These are phyloP conservation scores for Lordiphosa stackelbergi DNA, from an alignment of 1,140 invertebrate genomes.

Conservation along the genomic window DNA sequence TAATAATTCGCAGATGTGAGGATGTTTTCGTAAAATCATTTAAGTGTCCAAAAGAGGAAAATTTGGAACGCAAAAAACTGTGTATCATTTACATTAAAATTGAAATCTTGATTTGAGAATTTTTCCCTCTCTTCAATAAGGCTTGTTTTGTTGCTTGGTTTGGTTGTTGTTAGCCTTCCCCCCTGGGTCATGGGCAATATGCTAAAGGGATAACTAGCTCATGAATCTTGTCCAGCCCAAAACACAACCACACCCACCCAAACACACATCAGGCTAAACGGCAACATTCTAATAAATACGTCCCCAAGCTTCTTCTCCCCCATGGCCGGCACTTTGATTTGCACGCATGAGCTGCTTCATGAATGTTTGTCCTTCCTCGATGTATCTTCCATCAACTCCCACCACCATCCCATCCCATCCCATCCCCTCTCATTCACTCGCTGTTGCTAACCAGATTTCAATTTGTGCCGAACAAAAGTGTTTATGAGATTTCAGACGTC, in stretches of 20 bases:
- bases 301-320: slow-evolving; percentile 8
- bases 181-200: slow-evolving; percentile 3
- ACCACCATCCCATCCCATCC: too few species aligned
- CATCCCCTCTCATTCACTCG: not conserved
- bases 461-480: slow-evolving; percentile 70
- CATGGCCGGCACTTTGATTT: slow-evolving; percentile 53
- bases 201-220: slow-evolving; percentile 8
- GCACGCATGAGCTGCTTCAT: slow-evolving; percentile 49
- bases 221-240: slow-evolving; percentile 5
- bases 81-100: too few species aligned
- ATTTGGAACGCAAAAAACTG: too few species aligned
- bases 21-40: too few species aligned
- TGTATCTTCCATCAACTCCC: slow-evolving; percentile 1
- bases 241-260: not conserved
- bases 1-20: too few species aligned
- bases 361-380: slow-evolving; percentile 34
- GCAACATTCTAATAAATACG: slow-evolving; percentile 19
- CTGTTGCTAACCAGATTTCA: slow-evolving; percentile 68
- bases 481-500: slow-evolving; percentile 70
- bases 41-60: too few species aligned
- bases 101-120: too few species aligned
- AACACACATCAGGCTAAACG: slow-evolving; percentile 12
- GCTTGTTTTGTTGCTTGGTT: too few species aligned
- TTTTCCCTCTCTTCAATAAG: too few species aligned
- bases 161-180: too few species aligned